Base-by-base conservation (phyloP, 2,888 invertebrate species). In the Cynaeus angustus region DNA sequence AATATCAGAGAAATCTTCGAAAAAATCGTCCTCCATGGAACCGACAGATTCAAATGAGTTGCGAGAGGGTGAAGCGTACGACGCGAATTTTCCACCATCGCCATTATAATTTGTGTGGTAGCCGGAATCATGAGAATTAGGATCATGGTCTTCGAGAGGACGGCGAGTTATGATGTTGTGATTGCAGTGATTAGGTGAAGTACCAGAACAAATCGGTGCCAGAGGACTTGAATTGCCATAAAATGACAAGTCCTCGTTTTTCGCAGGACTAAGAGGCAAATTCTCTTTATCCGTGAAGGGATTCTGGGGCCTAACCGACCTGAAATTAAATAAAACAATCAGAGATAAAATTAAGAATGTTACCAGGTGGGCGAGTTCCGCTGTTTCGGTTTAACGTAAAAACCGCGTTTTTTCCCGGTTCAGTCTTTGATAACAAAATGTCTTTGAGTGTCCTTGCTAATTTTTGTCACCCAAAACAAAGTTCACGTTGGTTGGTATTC, bases 21-120 rank as follows among this genome's bases (percentile, higher is more conserved):
- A 85, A 78, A 90, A 91, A 52, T 89, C 91, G 75, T 91, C 91
- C 80, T 91, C 90, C 79, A 88, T 87, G 13, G 89, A 89, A 68
- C 88, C 88, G 81, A 86, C 85, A 0, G 87, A 86, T 3, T 88
- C 88, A 13, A 89, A 83, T 71, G 76, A 80, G 66, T 73, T 78
- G 64, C 81, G 79, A 50, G 75, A 75, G 7, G 83, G 83, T 5
- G 82, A 81, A n/a, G 76, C 72, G 67, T 78, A 80, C 9, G 79
- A 74, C 26, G 74, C 72, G 72, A 81, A 80, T 75, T 81, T 78
- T 30, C 74, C 76, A 64, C 74, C 75, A 64, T 81, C 78, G 52
- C 75, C 83, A 0, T 80, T 76, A 72, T 81, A 85, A 72, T 84
- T 83, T 3, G 85, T 84, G 8, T 86, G 86, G 76, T 88, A 89